phyloP scores from a whole-genome alignment of 2,888 invertebrate genomes.

The Tetramorium bicarinatum region DNA sequence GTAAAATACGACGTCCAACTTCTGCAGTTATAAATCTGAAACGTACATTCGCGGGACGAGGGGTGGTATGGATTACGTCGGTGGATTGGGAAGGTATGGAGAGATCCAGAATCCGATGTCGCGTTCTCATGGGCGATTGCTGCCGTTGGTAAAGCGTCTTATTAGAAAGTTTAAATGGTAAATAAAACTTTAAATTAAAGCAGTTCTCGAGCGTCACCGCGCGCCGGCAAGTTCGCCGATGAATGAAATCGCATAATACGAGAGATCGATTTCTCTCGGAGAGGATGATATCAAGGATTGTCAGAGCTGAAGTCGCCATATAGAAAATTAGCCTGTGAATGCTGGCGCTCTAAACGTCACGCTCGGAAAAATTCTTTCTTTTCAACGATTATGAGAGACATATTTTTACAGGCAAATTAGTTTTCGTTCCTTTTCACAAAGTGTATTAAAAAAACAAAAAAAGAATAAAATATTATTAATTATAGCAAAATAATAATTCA shows the following conservation, averaged over 20 bases:
- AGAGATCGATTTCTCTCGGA: conserved; percentile 35
- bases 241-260: conserved; percentile 48
- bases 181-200: conserved; percentile 58
- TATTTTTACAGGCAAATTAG: not conserved
- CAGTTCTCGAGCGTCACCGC: conserved; percentile 11
- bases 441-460: not conserved
- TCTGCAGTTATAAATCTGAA: conserved; percentile 58
- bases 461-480: not conserved
- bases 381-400: not conserved
- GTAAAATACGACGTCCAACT: conserved; percentile 52
- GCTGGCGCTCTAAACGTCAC: not conserved
- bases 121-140: conserved; percentile 49
- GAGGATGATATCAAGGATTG: not conserved
- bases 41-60: not conserved
- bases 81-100: not conserved
- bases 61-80: not conserved
- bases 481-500: not conserved
- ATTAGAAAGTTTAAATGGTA: conserved; percentile 59
- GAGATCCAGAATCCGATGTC: conserved; percentile 18
- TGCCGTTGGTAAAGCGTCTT: conserved; percentile 43
- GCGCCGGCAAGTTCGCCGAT: conserved; percentile 23
- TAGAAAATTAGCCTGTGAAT: conserved; percentile 10
- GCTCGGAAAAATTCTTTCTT: not conserved
- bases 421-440: not conserved
- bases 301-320: not conserved